These are phyloP conservation scores for Anthonomus grandis DNA, from an alignment of 1,140 invertebrate genomes.

Conservation along the genomic window DNA sequence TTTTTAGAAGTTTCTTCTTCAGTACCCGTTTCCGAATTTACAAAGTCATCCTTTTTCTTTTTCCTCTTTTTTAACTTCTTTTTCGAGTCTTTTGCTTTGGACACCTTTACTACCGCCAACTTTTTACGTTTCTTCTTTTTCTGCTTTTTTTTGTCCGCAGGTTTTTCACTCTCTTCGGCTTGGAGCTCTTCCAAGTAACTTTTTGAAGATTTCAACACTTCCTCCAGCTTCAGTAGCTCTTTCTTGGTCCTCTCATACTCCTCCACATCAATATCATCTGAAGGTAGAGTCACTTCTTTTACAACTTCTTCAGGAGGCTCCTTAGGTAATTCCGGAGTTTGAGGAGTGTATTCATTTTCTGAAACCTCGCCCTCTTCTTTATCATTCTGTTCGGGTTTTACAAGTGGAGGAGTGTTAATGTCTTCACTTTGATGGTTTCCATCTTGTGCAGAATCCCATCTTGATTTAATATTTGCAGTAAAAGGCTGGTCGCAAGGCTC, in stretches of 20 bases:
- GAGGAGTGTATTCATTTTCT: not conserved
- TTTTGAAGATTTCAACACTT: constrained; percentile 2
- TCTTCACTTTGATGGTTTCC: no score
- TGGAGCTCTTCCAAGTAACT: not conserved
- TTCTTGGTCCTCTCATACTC: constrained; percentile 27
- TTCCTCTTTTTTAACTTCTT: constrained; percentile 24
- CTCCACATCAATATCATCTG: constrained; percentile 7
- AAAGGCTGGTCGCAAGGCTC: no score
- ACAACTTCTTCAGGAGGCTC: not conserved
- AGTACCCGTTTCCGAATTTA: not conserved
- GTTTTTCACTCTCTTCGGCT: not conserved
- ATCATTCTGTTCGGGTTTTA: not conserved
- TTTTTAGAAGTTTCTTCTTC: constrained; percentile 16
- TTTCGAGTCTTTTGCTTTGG: constrained; percentile 17
- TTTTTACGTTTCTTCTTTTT: constrained; percentile 30
- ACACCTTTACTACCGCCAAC: constrained; percentile 10
- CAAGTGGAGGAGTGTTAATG: no score
- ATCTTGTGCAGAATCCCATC: no score
- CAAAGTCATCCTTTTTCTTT: constrained; percentile 1
- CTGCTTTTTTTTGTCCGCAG: constrained; percentile 24
- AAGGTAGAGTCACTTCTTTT: no score
- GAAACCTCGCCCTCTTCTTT: not conserved
- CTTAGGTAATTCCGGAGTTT: not conserved
- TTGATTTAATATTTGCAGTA: no score
- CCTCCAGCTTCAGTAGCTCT: constrained; percentile 20